These are phyloP conservation scores for Xylophagus ater DNA, from an alignment of 2,888 invertebrate species.

Conservation along the genomic window DNA sequence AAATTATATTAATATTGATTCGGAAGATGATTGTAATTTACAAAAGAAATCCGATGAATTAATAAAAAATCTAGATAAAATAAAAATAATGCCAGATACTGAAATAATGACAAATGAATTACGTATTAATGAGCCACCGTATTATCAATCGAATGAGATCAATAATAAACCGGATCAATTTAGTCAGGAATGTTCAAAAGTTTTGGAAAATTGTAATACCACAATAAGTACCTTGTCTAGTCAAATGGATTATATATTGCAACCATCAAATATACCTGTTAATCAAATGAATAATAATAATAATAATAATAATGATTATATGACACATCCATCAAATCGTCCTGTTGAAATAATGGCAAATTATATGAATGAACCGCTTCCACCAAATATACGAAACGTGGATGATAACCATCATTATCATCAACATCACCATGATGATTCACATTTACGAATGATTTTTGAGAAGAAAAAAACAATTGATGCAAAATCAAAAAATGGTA, in stretches of 20 bases:
- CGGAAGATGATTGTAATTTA: constrained; percentile 28
- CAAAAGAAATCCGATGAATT: constrained; percentile 27
- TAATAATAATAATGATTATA: constrained; percentile 33
- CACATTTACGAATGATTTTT: constrained; percentile 17
- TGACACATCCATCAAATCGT: constrained; percentile 37
- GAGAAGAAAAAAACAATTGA: constrained; percentile 15
- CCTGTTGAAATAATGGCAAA: constrained; percentile 28
- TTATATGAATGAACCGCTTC: constrained; percentile 9
- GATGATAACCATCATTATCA: not conserved
- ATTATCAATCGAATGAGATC: constrained; percentile 36
- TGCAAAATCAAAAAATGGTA: constrained; percentile 24
- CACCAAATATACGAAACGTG: not conserved
- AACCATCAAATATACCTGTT: constrained; percentile 52
- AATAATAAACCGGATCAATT: constrained; percentile 35
- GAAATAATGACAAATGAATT: constrained; percentile 34
- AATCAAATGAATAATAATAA: constrained; percentile 32
- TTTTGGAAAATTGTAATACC: constrained; percentile 31
- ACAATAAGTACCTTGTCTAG: constrained; percentile 19
- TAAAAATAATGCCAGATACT: constrained; percentile 26
- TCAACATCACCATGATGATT: constrained; percentile 11
- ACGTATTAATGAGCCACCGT: constrained; percentile 36
- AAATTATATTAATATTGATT: constrained; percentile 37
- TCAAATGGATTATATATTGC: constrained; percentile 45
- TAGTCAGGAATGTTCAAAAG: constrained; percentile 37
- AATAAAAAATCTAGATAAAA: constrained; percentile 30